Conservation (phyloP, 92 coral and sea anemone species). For the Epizoanthus fatuus region DNA sequence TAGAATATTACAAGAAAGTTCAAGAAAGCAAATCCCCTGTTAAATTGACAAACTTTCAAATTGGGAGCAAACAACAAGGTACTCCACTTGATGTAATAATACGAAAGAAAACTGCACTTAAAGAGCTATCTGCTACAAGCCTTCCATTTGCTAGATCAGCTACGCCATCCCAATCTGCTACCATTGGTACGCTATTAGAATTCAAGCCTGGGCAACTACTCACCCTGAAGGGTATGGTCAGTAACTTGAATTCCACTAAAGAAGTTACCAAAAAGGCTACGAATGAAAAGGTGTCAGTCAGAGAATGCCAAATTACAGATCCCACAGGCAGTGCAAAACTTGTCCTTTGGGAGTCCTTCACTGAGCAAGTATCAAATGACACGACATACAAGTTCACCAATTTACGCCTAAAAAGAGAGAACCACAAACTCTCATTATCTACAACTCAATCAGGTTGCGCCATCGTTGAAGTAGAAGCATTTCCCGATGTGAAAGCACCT, state of each 20-base stretch:
- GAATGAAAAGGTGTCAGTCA: not conserved
- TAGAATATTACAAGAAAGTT: constrained; percentile 32
- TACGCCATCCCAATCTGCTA: constrained; percentile 12
- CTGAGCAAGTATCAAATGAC: constrained; percentile 30
- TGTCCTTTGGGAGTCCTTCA: constrained; percentile 56
- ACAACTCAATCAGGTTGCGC: constrained; percentile 48
- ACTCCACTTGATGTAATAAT: constrained; percentile 29
- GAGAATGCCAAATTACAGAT: constrained; percentile 65
- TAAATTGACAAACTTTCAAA: constrained; percentile 43
- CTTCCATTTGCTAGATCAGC: not conserved
- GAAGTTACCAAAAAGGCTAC: constrained; percentile 35
- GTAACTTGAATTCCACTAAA: constrained; percentile 25
- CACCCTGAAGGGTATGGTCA: constrained; percentile 22
- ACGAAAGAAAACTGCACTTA: constrained; percentile 31
- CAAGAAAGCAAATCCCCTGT: not conserved
- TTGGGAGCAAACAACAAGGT: constrained; percentile 37
- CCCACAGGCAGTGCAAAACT: constrained; percentile 52
- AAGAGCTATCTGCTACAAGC: not conserved
- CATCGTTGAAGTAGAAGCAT: constrained; percentile 43
- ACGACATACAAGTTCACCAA: constrained; percentile 49
- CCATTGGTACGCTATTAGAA: constrained; percentile 39
- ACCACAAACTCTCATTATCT: constrained; percentile 30
- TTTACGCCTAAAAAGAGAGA: constrained; percentile 47
- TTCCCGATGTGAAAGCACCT: constrained; percentile 47
- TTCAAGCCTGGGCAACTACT: constrained; percentile 41